A percentile compares a stretch with the other conserved stretches of the same genome.
phyloP scores from a whole-genome alignment of 92 coral and sea anemone genomes.

The Heliopora coerulea region DNA sequence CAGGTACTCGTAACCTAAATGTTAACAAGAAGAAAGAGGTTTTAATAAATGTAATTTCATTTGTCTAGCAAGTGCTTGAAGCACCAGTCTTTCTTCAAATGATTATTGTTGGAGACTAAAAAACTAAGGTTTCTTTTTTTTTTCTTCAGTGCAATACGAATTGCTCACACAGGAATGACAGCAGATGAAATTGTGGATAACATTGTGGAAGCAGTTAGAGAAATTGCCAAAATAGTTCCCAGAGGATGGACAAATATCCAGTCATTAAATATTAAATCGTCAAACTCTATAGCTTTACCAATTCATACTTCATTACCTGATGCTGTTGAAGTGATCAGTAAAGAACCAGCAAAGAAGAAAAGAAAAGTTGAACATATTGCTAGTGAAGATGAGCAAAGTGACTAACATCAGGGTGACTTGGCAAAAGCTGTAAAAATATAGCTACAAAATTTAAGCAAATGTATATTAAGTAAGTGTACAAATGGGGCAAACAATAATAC shows the following conservation, averaged over 20 bases:
- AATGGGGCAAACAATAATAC: too few species aligned
- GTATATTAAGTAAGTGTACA: too few species aligned
- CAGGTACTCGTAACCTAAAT: too few species aligned
- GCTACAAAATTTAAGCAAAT: too few species aligned
- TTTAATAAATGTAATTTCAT: too few species aligned
- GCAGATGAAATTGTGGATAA: conserved; percentile 67
- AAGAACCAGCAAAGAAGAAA: conserved; percentile 55
- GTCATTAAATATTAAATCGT: conserved; percentile 81
- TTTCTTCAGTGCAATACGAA: conserved; percentile 69
- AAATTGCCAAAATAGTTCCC: conserved; percentile 76
- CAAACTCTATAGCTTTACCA: conserved; percentile 87
- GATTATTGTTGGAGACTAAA: too few species aligned
- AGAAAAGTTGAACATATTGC: conserved; percentile 27
- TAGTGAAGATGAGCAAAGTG: conserved; percentile 1
- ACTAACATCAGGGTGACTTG: background rate
- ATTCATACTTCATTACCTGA: conserved; percentile 87
- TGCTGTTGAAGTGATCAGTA: conserved; percentile 52
- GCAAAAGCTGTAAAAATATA: too few species aligned
- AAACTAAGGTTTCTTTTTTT: background rate
- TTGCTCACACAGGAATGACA: conserved; percentile 90
- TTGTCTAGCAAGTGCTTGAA: too few species aligned
- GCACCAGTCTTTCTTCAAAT: too few species aligned
- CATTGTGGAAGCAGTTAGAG: conserved; percentile 62
- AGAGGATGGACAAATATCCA: conserved; percentile 94
- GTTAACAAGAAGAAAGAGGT: too few species aligned